phyloP scores from a whole-genome alignment of 2,888 invertebrate genomes.

The Rutpela maculata region DNA sequence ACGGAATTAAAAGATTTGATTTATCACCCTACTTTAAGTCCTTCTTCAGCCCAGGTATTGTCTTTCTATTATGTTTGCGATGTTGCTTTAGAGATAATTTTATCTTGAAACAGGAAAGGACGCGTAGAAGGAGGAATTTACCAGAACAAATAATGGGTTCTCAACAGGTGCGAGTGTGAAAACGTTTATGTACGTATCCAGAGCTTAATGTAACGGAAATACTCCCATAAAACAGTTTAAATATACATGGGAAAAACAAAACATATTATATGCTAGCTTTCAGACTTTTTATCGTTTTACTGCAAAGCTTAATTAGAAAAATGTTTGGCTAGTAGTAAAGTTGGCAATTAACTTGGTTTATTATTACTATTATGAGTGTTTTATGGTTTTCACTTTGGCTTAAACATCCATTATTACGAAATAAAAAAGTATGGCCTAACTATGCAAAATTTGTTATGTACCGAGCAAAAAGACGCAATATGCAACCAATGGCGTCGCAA shows the following conservation, averaged over 20 bases:
- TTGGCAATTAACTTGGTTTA: background rate
- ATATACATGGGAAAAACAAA: background rate
- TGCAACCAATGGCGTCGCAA: too few relatives aligned
- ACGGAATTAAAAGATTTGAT: background rate
- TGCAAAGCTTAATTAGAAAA: background rate
- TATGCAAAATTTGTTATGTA: background rate
- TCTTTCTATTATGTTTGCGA: conserved; percentile 19
- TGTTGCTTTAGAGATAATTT: conserved; percentile 25
- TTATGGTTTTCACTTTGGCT: background rate
- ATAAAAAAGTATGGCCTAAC: background rate
- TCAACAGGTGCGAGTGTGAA: conserved; percentile 15
- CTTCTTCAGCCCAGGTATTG: conserved; percentile 10
- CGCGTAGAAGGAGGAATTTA: conserved; percentile 1
- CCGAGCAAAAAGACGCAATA: too few relatives aligned
- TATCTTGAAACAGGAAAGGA: background rate
- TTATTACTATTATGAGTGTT: background rate
- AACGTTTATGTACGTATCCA: conserved; percentile 2
- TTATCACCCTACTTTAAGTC: conserved; percentile 2
- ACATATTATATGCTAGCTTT: background rate
- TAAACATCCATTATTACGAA: background rate
- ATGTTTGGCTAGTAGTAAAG: conserved; percentile 3
- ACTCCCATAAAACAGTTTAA: background rate
- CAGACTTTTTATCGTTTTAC: background rate
- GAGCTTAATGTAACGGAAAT: conserved; percentile 3
- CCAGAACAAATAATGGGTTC: conserved; percentile 12